Base-by-base conservation (phyloP, 2,888 invertebrate genomes). In the Lysandra bellargus region DNA sequence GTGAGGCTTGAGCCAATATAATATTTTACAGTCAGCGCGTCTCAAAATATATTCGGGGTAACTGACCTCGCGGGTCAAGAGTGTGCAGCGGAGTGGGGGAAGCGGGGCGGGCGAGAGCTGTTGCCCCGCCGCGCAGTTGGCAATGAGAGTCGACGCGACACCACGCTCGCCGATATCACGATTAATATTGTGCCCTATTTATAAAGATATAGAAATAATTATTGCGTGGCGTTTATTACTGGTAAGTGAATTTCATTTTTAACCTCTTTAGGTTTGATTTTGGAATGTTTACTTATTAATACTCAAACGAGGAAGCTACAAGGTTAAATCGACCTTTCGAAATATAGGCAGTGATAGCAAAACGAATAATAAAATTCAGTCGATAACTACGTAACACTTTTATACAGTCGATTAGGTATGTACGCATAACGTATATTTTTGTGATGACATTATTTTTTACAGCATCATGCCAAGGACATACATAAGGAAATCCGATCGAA, bases 61-160 rank as follows among this genome's bases (percentile, higher is more conserved):
- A 69, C 69, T 69, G 69, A 69, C 69, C 69, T 33, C 33, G 33
- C 17, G 69, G 69, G 69, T 17, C 69, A 69, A 69, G 69, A 17
- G 69, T 69, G 69, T 30, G 69, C 69, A 37, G 69, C 14, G 69
- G 69, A 23, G 69, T 37, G 69, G 69, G 69, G 69, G 69, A 69
- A 69, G 69, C 69, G 69, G 33, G 64, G 5, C 33, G 12, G 30
- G 69, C 33, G 33, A 37, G 33, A 69, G 69, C 69, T 69, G 33
- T 69, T 69, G 30, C 64, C 64, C 30, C 64, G 64, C 64, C 6
- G 23, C 69, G 69, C 69, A 69, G 69, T 69, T 33, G 69, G 69
- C 7, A 37, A 69, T 33, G 69, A 12, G 69, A 69, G 69, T 69
- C 69, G 33, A 69, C 33, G 69, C 69, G 69, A 69, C 69, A 69